Evolutionary conservation across 2,113 vertebrate genomes (phyloP).

Genomic region (Pavo muticus): DNA sequence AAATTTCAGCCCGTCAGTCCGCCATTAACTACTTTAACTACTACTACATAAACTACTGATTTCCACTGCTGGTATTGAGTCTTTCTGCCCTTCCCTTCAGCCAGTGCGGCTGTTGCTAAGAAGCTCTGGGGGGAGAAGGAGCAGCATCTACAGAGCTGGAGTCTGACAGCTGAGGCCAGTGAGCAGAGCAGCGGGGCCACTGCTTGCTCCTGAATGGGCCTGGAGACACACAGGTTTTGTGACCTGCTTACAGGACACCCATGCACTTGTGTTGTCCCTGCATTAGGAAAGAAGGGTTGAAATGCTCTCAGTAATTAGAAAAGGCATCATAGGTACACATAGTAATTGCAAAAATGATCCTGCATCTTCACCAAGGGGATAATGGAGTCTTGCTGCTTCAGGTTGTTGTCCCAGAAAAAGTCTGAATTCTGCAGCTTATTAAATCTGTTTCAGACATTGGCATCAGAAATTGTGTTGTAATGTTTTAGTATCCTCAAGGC

Average conservation of each 20-base stretch:
- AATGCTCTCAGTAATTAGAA: background rate
- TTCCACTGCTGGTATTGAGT: background rate
- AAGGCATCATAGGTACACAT: background rate
- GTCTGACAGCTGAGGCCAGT: background rate
- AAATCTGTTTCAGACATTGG: background rate
- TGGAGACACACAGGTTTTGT: background rate
- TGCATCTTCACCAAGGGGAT: background rate
- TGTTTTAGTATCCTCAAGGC: background rate
- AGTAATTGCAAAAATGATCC: background rate
- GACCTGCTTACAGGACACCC: background rate
- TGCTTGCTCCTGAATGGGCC: background rate
- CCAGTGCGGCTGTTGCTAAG: background rate
- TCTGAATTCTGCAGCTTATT: background rate
- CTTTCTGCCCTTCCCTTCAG: background rate
- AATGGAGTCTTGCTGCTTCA: background rate
- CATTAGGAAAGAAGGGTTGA: background rate
- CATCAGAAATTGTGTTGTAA: background rate
- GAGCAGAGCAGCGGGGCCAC: fast-evolving
- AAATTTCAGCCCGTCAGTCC: background rate
- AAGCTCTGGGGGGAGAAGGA: background rate
- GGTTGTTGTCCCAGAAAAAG: background rate
- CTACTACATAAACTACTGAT: background rate
- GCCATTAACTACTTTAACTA: background rate
- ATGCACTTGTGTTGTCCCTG: background rate
- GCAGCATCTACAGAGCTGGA: fast-evolving